Base-by-base conservation (phyloP, 2,888 invertebrate genomes). In the Noctua fimbriata region DNA sequence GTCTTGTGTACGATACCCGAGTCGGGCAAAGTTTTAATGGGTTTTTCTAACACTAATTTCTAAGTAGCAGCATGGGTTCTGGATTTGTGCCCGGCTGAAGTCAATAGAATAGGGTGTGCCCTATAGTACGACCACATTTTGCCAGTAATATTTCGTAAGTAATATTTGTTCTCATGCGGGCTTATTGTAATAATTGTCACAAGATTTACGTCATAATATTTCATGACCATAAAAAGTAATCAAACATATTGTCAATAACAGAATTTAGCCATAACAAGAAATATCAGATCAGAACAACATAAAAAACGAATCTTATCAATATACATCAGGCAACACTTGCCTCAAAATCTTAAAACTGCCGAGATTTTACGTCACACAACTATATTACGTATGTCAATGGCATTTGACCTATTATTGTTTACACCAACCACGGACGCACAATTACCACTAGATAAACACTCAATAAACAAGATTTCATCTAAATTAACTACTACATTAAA, bases 341-440 rank as follows among this genome's bases (percentile, higher is more conserved):
- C 12, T 85, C 14, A 65, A 67, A 78, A 79, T 47, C 6, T 85
- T 18, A 69, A 73, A 79, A 79, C 55, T 66, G 16, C 24, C 24
- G 0, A 86, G 32, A 73, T 67, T 76, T 92, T 90, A 92, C 92
- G 91, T 92, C 89, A 92, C 87, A 67, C 66, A 82, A 69, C 49
- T 41, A 78, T 90, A 87, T 92, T 92, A 92, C 93, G 92, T 93
- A 91, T 91, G 90, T 87, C 88, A 89, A 86, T 91, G 92, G 90
- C 92, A 92, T 88, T 82, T 93, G 93, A 94, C 94, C 94, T 84
- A 69, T 79, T 69, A 91, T 89, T 93, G 92, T 93, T 93, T 92
- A 90, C 88, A 85, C 86, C 88, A 87, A 84, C 83, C 79, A 80
- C 65, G 69, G 75, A 88, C 88, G 81, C 87, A 87, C 85, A 89